A percentile compares a stretch with the other conserved stretches of the same genome.
Conservation (phyloP, 2,888 invertebrate species). For the Macrostomum cliftonense region DNA sequence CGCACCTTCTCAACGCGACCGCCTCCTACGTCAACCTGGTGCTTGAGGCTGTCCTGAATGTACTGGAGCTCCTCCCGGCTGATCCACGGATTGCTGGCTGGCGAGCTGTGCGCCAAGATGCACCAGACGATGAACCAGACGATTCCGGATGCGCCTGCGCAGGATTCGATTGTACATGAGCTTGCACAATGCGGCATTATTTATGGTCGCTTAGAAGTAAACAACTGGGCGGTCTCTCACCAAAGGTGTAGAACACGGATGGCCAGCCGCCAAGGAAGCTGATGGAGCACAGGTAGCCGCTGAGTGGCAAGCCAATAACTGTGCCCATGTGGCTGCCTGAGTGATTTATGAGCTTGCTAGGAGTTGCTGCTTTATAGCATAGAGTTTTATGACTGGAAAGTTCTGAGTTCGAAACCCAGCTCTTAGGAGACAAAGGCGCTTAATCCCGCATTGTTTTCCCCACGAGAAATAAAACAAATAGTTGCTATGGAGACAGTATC, state of each 20-base stretch:
- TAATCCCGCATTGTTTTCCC: no score
- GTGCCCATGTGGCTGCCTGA: slow-evolving; percentile 36
- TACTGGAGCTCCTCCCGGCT: slow-evolving; percentile 33
- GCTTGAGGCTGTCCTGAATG: slow-evolving; percentile 26
- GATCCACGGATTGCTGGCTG: slow-evolving; percentile 35
- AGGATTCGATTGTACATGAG: background rate
- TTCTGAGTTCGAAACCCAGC: no score
- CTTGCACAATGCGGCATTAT: no score
- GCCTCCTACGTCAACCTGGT: slow-evolving; percentile 24
- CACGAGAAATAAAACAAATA: no score
- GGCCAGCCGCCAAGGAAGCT: slow-evolving; percentile 31
- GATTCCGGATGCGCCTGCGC: slow-evolving; percentile 26
- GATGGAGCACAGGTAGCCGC: slow-evolving; percentile 29
- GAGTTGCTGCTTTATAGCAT: no score
- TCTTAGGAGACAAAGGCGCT: no score
- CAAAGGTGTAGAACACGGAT: slow-evolving; percentile 37
- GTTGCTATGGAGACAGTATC: no score
- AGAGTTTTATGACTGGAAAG: no score
- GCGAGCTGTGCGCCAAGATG: slow-evolving; percentile 32
- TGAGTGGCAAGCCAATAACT: slow-evolving; percentile 31
- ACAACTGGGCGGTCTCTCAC: slow-evolving; percentile 16
- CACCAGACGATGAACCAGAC: slow-evolving; percentile 51
- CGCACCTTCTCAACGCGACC: slow-evolving; percentile 22
- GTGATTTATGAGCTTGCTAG: background rate
- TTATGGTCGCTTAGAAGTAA: no score